Conservation (phyloP, 2,797 vertebrate genomes). For the Acipenser oxyrinchus region DNA sequence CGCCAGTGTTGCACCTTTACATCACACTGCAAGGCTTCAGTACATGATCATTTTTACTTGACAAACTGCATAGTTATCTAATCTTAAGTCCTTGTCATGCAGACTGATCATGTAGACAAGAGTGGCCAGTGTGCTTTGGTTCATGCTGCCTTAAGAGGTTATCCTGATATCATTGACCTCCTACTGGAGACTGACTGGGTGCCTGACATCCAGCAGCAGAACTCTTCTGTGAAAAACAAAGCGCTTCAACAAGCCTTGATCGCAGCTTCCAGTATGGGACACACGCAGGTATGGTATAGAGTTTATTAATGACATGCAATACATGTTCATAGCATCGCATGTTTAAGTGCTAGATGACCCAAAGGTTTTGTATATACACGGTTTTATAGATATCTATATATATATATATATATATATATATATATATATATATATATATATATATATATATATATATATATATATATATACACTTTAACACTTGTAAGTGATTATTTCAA, state of each 20-base stretch:
- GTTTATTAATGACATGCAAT: background rate
- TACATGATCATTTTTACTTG: background rate
- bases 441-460: no score
- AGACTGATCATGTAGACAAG: slow-evolving; percentile 87
- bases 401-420: no score
- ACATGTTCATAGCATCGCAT: background rate
- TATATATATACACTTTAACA: no score
- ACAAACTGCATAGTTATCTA: background rate
- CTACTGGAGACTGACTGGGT: slow-evolving; percentile 75
- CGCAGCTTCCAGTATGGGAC: slow-evolving; percentile 92
- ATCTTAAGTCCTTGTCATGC: slow-evolving; percentile 6
- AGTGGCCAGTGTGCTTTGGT: slow-evolving; percentile 89
- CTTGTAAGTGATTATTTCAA: no score
- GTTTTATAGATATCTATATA: background rate
- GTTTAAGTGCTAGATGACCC: background rate
- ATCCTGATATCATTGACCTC: slow-evolving; percentile 74
- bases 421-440: no score
- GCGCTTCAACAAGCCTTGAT: slow-evolving; percentile 86
- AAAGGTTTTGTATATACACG: background rate
- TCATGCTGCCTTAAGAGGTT: slow-evolving; percentile 84
- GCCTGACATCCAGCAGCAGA: slow-evolving; percentile 55
- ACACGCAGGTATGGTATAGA: slow-evolving; percentile 61
- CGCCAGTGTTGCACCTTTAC: no score
- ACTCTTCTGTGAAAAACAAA: slow-evolving; percentile 66
- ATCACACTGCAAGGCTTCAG: no score